These are phyloP conservation scores for Clitarchus hookeri DNA, from an alignment of 2,888 invertebrate genomes.

Conservation along the genomic window DNA sequence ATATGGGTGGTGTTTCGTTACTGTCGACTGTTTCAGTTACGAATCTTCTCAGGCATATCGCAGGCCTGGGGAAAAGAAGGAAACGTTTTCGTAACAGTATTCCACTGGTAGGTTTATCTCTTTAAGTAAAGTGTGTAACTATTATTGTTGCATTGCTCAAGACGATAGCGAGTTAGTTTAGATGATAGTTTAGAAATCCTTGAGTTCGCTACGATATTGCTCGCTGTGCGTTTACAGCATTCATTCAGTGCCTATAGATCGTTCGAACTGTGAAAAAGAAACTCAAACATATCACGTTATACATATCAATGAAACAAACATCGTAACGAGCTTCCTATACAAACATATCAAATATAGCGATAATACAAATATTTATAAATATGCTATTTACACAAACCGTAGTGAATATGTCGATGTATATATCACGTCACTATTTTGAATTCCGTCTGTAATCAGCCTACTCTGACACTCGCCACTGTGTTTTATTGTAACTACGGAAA, in stretches of 20 bases:
- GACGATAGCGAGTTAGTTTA: not conserved
- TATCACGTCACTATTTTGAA: too few relatives aligned
- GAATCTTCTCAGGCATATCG: not conserved
- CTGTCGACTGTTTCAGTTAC: not conserved
- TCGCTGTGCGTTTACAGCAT: not conserved
- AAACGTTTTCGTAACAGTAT: not conserved
- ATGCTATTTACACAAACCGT: conserved; percentile 1
- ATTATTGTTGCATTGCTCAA: not conserved
- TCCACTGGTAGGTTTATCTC: not conserved
- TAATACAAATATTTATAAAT: not conserved
- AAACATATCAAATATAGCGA: not conserved
- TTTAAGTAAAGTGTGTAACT: not conserved
- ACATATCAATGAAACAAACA: not conserved
- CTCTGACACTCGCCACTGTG: too few relatives aligned
- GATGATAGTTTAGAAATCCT: not conserved
- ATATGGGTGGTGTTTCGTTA: not conserved
- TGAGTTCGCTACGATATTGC: not conserved
- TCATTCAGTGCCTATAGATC: conserved; percentile 2
- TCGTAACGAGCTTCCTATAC: not conserved
- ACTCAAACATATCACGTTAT: not conserved
- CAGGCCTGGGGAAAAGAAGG: not conserved
- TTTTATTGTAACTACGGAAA: too few relatives aligned
- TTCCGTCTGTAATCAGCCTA: too few relatives aligned
- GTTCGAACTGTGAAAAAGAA: not conserved
- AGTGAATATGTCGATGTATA: not conserved